A percentile compares a stretch with the other conserved stretches of the same genome.
Conservation (phyloP, 2,113 vertebrate genomes). For the Danio rerio region GRCz12tu NC_133195.1:23982501-23983000, state of each 20-base stretch:
- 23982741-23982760: constrained; percentile 64
- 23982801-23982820: neutral
- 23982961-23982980: constrained; percentile 96
- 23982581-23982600: constrained; percentile 71
- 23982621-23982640: constrained; percentile 58
- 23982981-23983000: constrained; percentile 82
- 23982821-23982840: constrained; percentile 27
- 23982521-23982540: constrained; percentile 78
- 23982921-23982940: constrained; percentile 89
- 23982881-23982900: constrained; percentile 91
- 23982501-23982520: constrained; percentile 77
- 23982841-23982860: constrained; percentile 83
- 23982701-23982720: constrained; percentile 75
- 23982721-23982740: constrained; percentile 68
- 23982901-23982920: constrained; percentile 94
- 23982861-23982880: constrained; percentile 93
- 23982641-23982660: constrained; percentile 54
- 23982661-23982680: constrained; percentile 31
- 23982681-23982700: constrained; percentile 54
- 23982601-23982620: constrained; percentile 64
- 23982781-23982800: constrained; percentile 28
- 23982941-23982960: constrained; percentile 95
- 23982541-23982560: constrained; percentile 71
- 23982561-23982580: constrained; percentile 56
- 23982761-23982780: constrained; percentile 15